Conservation (phyloP, 2,113 vertebrate genomes). For the Scopus umbretta region DNA sequence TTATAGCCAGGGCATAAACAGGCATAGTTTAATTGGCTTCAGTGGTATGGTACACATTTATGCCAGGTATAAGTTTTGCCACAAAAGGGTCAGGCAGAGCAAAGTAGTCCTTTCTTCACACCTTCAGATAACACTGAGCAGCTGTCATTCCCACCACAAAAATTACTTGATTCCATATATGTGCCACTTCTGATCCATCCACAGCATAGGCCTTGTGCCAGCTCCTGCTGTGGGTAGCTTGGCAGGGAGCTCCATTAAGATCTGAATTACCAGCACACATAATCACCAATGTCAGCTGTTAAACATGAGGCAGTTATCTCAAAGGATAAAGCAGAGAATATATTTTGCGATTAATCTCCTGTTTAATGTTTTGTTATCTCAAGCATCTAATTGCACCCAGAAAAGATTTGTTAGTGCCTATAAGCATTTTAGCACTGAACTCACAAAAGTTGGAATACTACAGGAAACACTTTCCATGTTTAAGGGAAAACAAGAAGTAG, state of each 20-base stretch:
- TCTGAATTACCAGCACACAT: background rate
- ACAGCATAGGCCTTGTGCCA: background rate
- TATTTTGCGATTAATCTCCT: background rate
- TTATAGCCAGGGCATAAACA: background rate
- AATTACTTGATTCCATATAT: background rate
- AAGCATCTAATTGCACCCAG: background rate
- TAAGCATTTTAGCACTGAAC: background rate
- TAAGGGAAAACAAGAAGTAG: background rate
- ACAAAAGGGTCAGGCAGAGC: background rate
- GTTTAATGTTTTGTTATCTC: background rate
- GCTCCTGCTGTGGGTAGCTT: constrained; percentile 7
- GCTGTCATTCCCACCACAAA: background rate
- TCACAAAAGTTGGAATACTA: background rate
- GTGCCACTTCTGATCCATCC: background rate
- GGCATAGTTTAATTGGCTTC: background rate
- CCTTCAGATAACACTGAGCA: background rate
- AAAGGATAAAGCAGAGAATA: background rate
- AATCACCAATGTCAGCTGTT: constrained; percentile 31
- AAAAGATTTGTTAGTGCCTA: background rate
- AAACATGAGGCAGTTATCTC: background rate
- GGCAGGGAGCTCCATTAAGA: background rate
- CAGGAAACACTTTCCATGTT: background rate
- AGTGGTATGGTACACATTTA: background rate
- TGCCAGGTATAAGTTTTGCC: background rate
- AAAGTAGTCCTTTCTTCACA: background rate